A percentile compares a stretch with the other conserved stretches of the same genome.
Evolutionary conservation across 1,140 invertebrate species (phyloP).

Genomic region (Drosophila lini): DNA sequence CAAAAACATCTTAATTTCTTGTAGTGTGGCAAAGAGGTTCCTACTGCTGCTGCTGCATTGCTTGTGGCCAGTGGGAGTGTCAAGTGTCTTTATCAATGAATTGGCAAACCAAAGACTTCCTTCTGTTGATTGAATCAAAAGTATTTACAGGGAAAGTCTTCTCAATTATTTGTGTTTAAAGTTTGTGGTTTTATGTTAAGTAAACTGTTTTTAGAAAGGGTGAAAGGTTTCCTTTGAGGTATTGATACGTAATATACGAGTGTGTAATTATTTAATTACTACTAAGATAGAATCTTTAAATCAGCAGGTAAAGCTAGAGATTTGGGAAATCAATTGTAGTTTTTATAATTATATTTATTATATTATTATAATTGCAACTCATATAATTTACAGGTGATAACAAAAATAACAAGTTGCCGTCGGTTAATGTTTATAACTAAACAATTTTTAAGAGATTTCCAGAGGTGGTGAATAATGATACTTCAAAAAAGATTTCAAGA

Average conservation of each 20-base stretch:
- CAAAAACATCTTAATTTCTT: background rate
- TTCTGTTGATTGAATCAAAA: conserved; percentile 6
- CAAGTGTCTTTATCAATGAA: conserved; percentile 47
- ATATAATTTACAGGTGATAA: too few species aligned
- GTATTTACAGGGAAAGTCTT: background rate
- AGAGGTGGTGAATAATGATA: too few species aligned
- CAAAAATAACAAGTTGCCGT: background rate
- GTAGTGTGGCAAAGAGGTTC: background rate
- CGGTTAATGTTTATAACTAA: too few species aligned
- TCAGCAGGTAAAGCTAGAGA: background rate
- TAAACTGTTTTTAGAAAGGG: background rate
- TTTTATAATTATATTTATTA: too few species aligned
- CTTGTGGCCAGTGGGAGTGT: conserved; percentile 38
- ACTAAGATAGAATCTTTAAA: too few species aligned
- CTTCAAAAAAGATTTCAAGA: too few species aligned
- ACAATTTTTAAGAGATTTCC: too few species aligned
- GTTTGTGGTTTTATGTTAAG: background rate
- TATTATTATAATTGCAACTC: too few species aligned
- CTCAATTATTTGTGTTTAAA: background rate
- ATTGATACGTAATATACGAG: background rate
- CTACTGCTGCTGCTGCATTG: background rate
- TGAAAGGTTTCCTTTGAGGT: background rate
- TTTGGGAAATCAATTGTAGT: too few species aligned
- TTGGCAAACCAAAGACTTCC: conserved; percentile 1
- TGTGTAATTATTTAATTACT: background rate